Evolutionary conservation across 2,113 vertebrate species (phyloP).

Genomic region (Colinus virginianus): DNA sequence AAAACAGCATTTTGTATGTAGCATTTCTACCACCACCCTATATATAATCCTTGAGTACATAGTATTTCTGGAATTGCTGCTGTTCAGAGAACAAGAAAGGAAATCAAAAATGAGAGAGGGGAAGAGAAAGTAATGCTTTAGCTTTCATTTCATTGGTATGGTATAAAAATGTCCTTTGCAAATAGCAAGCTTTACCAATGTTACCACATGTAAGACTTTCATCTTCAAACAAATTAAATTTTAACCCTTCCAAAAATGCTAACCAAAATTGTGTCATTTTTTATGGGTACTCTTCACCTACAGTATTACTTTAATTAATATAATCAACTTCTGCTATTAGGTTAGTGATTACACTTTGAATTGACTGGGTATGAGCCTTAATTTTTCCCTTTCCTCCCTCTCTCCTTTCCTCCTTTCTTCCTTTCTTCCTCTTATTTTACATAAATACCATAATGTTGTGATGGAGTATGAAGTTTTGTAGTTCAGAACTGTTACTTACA

Average conservation of each 20-base stretch:
- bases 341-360: neutral
- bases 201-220: neutral
- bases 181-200: neutral
- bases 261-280: neutral
- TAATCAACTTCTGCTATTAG: neutral
- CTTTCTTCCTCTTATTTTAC: neutral
- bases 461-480: neutral
- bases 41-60: neutral
- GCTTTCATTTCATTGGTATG: neutral
- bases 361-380: neutral
- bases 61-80: conserved; percentile 1
- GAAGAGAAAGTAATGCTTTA: neutral
- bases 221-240: neutral
- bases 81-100: neutral
- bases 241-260: neutral
- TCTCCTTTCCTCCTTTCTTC: neutral
- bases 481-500: neutral
- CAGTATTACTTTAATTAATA: neutral
- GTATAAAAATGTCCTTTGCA: neutral
- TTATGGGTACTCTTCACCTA: neutral
- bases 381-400: neutral
- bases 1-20: conserved; percentile 12
- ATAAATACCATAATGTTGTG: neutral
- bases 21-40: neutral
- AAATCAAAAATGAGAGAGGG: neutral